Evolutionary conservation across 1,140 invertebrate species (phyloP).

Genomic region (Tachypleus tridentatus): DNA sequence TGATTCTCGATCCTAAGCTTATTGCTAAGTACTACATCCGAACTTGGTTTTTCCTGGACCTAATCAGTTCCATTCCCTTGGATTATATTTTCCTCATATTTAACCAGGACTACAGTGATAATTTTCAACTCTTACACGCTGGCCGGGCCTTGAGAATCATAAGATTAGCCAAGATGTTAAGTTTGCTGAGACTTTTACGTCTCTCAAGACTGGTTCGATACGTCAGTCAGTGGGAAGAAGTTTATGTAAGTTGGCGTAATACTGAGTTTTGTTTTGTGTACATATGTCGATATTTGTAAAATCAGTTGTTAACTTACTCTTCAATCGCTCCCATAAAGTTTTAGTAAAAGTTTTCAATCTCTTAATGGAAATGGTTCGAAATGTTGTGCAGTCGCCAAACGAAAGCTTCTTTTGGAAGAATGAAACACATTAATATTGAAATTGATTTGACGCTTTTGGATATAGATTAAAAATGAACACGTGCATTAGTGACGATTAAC

Average conservation of each 20-base stretch:
- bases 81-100: conserved; percentile 99
- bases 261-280: no score
- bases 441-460: no score
- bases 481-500: no score
- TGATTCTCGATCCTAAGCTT: conserved; percentile 95
- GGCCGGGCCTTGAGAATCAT: conserved; percentile 91
- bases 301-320: no score
- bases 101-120: conserved; percentile 94
- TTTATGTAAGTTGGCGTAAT: conserved; percentile 71
- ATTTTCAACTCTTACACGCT: conserved; percentile 90
- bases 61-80: conserved; percentile 96
- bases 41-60: conserved; percentile 98
- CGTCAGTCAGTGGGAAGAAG: conserved; percentile 99
- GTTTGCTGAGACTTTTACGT: conserved; percentile 82
- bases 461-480: no score
- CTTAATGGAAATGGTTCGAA: no score
- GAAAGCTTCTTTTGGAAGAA: no score
- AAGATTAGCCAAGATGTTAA: conserved; percentile 89
- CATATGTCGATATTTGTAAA: no score
- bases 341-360: no score
- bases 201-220: conserved; percentile 93
- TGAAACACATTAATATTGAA: no score
- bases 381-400: no score
- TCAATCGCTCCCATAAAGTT: no score
- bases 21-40: conserved; percentile 97